A percentile compares a stretch with the other conserved stretches of the same genome.
Conservation (phyloP, 2,797 vertebrate species). For the Amniataba percoides region DNA sequence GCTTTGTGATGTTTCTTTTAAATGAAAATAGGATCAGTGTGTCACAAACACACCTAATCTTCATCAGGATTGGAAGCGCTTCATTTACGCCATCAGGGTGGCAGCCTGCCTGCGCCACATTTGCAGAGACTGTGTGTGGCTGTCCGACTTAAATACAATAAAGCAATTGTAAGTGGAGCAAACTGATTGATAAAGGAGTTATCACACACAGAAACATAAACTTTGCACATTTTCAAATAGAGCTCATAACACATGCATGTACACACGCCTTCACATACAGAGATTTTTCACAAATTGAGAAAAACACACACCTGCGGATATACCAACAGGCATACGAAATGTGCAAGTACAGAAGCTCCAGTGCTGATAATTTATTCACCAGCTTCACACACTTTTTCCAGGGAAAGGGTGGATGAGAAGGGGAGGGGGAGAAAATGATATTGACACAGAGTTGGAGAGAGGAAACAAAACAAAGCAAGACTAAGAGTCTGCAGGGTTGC, state of each 20-base stretch:
- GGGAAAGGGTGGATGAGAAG: background rate
- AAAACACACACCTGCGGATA: constrained; percentile 4
- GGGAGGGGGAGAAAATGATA: background rate
- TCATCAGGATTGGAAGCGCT: background rate
- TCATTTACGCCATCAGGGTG: background rate
- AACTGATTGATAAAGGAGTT: background rate
- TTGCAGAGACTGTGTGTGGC: background rate
- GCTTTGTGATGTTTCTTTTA: background rate
- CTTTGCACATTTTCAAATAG: background rate
- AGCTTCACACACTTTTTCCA: constrained; percentile 34
- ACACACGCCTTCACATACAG: background rate
- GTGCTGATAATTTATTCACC: constrained; percentile 28
- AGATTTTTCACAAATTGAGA: background rate
- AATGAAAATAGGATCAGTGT: background rate
- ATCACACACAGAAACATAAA: background rate
- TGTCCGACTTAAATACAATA: background rate
- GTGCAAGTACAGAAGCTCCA: constrained; percentile 15
- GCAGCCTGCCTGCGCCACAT: background rate
- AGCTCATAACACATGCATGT: background rate
- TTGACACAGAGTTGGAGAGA: constrained; percentile 12
- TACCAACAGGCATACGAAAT: background rate
- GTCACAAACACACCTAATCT: background rate
- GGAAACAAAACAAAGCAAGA: background rate
- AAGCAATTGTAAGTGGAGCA: background rate
- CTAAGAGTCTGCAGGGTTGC: background rate